Conservation (phyloP, 1,140 invertebrate genomes). For the Dermatophagoides farinae region DNA sequence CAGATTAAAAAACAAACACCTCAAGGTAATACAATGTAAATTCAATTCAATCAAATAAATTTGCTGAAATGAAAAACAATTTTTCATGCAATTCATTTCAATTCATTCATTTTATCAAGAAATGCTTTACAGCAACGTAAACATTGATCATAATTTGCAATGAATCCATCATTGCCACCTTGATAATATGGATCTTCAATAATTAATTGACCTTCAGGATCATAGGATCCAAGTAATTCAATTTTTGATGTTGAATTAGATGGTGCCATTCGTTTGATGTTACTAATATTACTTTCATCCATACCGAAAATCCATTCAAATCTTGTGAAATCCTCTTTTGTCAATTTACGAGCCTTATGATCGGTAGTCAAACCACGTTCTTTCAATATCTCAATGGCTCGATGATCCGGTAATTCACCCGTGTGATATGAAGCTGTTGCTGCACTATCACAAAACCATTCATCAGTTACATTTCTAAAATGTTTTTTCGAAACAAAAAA, state of each 20-base stretch:
- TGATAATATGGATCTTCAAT: constrained; percentile 76
- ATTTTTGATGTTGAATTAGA: constrained; percentile 41
- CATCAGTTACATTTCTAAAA: constrained; percentile 12
- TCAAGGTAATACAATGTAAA: neutral
- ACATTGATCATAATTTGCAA: constrained; percentile 26
- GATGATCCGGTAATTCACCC: constrained; percentile 51
- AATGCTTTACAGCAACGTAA: constrained; percentile 23
- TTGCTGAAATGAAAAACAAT: neutral
- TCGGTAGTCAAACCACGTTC: constrained; percentile 46
- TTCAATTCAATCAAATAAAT: neutral
- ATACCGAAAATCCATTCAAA: constrained; percentile 78
- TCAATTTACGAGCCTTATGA: constrained; percentile 52
- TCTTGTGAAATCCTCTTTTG: constrained; percentile 42
- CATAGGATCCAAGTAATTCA: constrained; percentile 53
- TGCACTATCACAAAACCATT: constrained; percentile 71
- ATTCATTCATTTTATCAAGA: constrained; percentile 20
- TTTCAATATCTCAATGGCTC: constrained; percentile 47
- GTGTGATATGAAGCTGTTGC: constrained; percentile 63
- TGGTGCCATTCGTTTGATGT: constrained; percentile 39
- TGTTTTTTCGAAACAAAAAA: no score
- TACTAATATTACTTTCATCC: constrained; percentile 56
- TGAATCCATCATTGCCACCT: constrained; percentile 25
- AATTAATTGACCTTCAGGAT: constrained; percentile 49
- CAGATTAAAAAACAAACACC: constrained; percentile 47
- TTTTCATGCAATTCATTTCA: neutral